These are phyloP conservation scores for Phoxinus dragarum DNA, from an alignment of 2,797 vertebrate species.

Conservation along the genomic window DNA sequence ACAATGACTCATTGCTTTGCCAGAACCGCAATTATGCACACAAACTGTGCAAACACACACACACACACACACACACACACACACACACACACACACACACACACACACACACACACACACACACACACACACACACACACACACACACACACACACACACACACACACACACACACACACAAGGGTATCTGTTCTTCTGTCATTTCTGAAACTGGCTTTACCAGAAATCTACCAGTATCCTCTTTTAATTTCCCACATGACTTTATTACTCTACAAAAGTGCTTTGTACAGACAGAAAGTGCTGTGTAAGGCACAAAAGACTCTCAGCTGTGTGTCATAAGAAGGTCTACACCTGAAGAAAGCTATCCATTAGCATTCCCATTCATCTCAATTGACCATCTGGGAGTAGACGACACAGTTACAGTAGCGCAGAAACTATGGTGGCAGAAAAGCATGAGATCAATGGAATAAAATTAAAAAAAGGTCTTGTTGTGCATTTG, in stretches of 20 bases:
- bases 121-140: conserved; percentile 15
- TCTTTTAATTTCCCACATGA: not conserved
- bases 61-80: too few relatives aligned
- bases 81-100: conserved; percentile 3
- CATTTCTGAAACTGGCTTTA: conserved; percentile 6
- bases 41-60: not conserved
- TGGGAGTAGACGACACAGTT: too few relatives aligned
- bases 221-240: not conserved
- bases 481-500: too few relatives aligned
- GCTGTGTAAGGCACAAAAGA: not conserved
- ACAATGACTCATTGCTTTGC: not conserved
- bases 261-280: not conserved
- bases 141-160: not conserved
- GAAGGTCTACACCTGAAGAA: not conserved
- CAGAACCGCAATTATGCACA: not conserved
- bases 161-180: not conserved
- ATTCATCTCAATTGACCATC: not conserved
- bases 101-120: conserved; percentile 5
- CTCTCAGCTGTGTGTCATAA: not conserved
- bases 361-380: not conserved
- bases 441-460: too few relatives aligned
- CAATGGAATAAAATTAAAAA: too few relatives aligned
- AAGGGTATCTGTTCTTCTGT: not conserved
- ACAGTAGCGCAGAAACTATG: too few relatives aligned
- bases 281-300: not conserved